A percentile compares a stretch with the other conserved stretches of the same genome.
Evolutionary conservation across 2,888 invertebrate species (phyloP).

Genomic region (Drosophila subsilvestris): DNA sequence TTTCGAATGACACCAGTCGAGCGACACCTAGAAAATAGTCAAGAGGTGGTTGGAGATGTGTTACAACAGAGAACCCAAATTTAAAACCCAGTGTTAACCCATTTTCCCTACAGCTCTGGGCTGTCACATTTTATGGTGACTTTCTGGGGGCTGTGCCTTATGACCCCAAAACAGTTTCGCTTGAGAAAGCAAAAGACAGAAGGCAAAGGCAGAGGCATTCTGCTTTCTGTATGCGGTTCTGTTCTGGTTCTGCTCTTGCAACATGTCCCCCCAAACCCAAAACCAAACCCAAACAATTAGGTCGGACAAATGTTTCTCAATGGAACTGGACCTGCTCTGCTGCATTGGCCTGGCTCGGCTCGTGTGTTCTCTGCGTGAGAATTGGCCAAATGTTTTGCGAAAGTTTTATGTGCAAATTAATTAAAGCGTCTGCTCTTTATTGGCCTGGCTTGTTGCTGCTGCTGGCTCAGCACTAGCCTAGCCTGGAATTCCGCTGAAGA

Average conservation of each 20-base stretch:
- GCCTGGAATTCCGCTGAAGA: constrained; percentile 59
- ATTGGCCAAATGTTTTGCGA: constrained; percentile 56
- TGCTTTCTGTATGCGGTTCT: not conserved
- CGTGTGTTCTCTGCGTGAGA: constrained; percentile 47
- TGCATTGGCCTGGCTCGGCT: not conserved
- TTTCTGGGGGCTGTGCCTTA: constrained; percentile 53
- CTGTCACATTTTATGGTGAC: constrained; percentile 41
- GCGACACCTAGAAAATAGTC: constrained; percentile 65
- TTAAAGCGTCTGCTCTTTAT: constrained; percentile 54
- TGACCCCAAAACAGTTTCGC: constrained; percentile 74
- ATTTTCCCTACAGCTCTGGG: constrained; percentile 46
- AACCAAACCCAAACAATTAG: constrained; percentile 22
- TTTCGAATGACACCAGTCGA: constrained; percentile 35
- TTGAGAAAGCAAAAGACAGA: constrained; percentile 64
- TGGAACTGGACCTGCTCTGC: constrained; percentile 21
- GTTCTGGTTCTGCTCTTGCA: constrained; percentile 47
- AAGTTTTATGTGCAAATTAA: constrained; percentile 72
- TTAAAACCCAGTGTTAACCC: constrained; percentile 51
- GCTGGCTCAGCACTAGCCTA: constrained; percentile 45
- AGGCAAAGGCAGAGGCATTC: too few relatives aligned
- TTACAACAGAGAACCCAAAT: constrained; percentile 57
- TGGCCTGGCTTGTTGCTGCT: constrained; percentile 41
- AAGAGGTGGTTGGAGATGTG: constrained; percentile 22
- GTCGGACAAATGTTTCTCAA: constrained; percentile 55
- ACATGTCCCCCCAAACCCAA: constrained; percentile 32